phyloP scores from a whole-genome alignment of 2,888 invertebrate species.

The Apamea crenata region DNA sequence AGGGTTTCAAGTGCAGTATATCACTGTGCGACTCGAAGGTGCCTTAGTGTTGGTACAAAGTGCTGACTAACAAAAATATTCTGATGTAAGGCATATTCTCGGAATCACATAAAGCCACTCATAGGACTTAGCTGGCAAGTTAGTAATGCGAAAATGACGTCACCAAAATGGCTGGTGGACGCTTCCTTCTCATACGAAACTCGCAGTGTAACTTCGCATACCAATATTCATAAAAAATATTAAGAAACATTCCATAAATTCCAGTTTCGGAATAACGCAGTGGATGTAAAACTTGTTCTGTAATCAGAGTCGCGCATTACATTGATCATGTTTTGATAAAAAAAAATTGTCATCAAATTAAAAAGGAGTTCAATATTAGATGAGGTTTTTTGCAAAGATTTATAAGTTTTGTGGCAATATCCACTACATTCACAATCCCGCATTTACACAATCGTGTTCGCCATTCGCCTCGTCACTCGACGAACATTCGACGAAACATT shows the following conservation, averaged over 20 bases:
- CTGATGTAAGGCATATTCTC: neutral
- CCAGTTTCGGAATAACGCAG: constrained; percentile 9
- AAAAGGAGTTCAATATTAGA: neutral
- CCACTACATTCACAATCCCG: neutral
- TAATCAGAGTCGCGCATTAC: neutral
- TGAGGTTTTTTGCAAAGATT: neutral
- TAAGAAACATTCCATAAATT: neutral
- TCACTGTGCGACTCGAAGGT: neutral
- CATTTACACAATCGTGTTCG: too few species aligned
- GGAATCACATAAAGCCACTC: constrained; percentile 7
- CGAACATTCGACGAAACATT: too few species aligned
- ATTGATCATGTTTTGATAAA: neutral
- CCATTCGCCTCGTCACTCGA: too few species aligned
- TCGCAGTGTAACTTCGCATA: neutral
- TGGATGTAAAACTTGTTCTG: constrained; percentile 29
- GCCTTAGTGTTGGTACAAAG: neutral
- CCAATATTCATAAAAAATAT: neutral
- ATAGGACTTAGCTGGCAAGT: constrained; percentile 3
- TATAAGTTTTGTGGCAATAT: neutral
- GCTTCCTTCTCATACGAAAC: neutral
- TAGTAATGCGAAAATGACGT: constrained; percentile 2
- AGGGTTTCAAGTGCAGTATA: constrained; percentile 6
- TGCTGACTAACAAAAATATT: neutral
- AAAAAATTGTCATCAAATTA: neutral
- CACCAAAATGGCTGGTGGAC: constrained; percentile 5